Evolutionary conservation across 2,797 vertebrate species (phyloP), one percentile per base, ranked within the genome.

Genomic region (Hozukius guyotensis): DNA sequence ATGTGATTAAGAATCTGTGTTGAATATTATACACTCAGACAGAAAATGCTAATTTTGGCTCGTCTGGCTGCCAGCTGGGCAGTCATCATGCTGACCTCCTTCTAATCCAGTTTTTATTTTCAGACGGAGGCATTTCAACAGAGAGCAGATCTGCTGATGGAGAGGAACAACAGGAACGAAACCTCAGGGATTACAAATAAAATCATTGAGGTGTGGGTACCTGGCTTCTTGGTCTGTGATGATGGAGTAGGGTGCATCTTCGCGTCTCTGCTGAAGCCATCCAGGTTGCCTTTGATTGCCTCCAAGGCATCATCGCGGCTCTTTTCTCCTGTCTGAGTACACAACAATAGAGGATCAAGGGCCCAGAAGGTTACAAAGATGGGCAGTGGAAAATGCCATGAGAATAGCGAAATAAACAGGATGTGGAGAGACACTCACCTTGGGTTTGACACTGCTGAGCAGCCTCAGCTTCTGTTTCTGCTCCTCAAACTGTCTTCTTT

Each of bases 251-350:
- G 98, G 80, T 99, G 98, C 97, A 99, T 98, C 94, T 97, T 99
- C 32, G 99, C 98, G 60, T 99, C 98, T 95, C 99, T 96, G 94
- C 98, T 99, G 95, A 99, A 99, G n/a, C 98, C 98, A 82, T 99
- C 99, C 85, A 99, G 93, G 85, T 99, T 99, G 80, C 99, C 99
- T 96, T 98, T 99, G 87, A 99, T 99, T 70, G 98, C 98, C 94
- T 99, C 99, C 94, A 99, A 94, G 53, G 99, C 99, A 68, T 99
- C 98, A 61, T 99, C 98, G 57, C 99, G 96, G 90, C 97, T 98
- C 93, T 98, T 99, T 93, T 99, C 99, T 80, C 97, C 97, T 6
- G 72, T 92, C 93, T 95, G 76, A 60, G 68, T 2, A 8, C 27
- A 68, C 12, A 79, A 52, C 60, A 77, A 77, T 2, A 10, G 24